Evolutionary conservation across 1,140 invertebrate genomes (phyloP).

Genomic region (Doryteuthis pealeii): DNA sequence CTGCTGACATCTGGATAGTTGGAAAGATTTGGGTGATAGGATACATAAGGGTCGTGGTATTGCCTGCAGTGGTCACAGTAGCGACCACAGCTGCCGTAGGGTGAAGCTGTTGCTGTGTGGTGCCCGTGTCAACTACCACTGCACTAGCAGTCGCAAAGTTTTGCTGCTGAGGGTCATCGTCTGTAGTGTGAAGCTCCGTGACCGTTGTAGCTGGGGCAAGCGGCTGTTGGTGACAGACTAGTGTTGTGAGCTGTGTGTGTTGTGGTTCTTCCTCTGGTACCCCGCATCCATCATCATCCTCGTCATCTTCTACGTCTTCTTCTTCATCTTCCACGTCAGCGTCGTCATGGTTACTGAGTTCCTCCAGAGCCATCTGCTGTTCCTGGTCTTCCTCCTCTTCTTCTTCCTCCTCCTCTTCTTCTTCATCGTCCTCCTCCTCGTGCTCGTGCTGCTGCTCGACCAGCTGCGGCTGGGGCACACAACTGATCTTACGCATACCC

Average conservation of each 20-base stretch:
- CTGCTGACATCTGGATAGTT: neutral
- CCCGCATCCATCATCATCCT: neutral
- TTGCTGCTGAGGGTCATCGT: neutral
- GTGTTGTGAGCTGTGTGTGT: neutral
- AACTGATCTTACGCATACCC: neutral
- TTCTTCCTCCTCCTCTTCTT: neutral
- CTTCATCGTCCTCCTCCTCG: neutral
- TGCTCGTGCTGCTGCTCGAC: neutral
- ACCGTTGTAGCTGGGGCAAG: neutral
- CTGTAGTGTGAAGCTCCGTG: neutral
- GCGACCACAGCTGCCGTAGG: neutral
- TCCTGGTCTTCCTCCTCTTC: neutral
- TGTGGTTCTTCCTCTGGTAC: neutral
- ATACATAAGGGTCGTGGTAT: neutral
- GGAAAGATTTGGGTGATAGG: neutral
- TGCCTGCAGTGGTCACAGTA: neutral
- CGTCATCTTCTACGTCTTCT: neutral
- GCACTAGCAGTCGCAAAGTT: neutral
- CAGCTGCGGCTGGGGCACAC: neutral
- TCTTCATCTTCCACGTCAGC: neutral
- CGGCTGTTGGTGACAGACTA: neutral
- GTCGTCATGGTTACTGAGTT: neutral
- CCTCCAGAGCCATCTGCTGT: too few species aligned
- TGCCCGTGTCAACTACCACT: neutral
- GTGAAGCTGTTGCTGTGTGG: neutral